Evolutionary conservation across 2,888 invertebrate genomes (phyloP).

Genomic region (Chloroclysta siterata): DNA sequence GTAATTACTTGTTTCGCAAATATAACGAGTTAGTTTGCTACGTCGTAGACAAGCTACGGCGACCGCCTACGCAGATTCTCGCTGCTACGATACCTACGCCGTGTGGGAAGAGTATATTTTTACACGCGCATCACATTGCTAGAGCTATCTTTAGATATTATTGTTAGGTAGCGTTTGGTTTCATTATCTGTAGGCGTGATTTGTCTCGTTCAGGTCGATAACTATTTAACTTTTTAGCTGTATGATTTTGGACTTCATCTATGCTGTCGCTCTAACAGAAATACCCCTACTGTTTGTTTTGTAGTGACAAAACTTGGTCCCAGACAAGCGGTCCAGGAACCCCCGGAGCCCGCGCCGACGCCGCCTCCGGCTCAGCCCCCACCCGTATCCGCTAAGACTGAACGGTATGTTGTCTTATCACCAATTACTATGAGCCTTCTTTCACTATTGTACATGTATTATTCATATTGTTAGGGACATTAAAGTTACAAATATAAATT

Average conservation of each 20-base stretch:
- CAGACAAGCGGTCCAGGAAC: slow-evolving; percentile 79
- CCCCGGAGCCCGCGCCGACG: slow-evolving; percentile 74
- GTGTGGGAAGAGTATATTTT: slow-evolving; percentile 36
- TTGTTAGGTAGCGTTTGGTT: slow-evolving; percentile 4
- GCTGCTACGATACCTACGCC: slow-evolving; percentile 36
- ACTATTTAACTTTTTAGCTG: background rate
- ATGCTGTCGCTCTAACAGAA: background rate
- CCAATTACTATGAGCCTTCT: too few species aligned
- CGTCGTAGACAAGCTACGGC: slow-evolving; percentile 36
- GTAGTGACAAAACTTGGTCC: slow-evolving; percentile 90
- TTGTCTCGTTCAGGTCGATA: background rate
- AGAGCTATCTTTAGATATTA: slow-evolving; percentile 15
- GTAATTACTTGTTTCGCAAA: slow-evolving; percentile 21
- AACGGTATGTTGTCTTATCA: slow-evolving; percentile 67
- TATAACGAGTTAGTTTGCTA: slow-evolving; percentile 25
- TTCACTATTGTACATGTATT: too few species aligned
- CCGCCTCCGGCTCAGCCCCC: slow-evolving; percentile 75
- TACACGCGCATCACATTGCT: slow-evolving; percentile 17
- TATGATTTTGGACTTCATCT: background rate
- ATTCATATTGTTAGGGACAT: too few species aligned
- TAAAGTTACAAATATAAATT: too few species aligned
- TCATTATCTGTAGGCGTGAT: slow-evolving; percentile 1
- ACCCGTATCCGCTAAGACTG: slow-evolving; percentile 70
- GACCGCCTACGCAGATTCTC: slow-evolving; percentile 32
- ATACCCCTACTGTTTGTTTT: slow-evolving; percentile 35